phyloP scores from a whole-genome alignment of 2,797 vertebrate genomes.

The Novumbra hubbsi region DNA sequence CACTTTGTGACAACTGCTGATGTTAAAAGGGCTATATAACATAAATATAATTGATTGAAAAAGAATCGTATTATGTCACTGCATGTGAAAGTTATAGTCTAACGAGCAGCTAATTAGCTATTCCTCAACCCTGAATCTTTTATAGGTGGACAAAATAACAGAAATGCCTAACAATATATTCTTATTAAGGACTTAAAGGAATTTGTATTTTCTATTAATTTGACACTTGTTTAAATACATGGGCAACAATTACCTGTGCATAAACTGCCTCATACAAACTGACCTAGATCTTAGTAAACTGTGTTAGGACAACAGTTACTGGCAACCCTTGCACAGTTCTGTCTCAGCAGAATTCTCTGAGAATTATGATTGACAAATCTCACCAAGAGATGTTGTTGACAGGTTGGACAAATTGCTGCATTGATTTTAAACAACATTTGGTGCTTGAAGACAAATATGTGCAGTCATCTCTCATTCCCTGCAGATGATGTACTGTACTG shows the following conservation, averaged over 20 bases:
- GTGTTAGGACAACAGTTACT: neutral
- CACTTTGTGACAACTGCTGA: too few species aligned
- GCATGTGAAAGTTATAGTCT: constrained; percentile 7
- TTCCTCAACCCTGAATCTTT: constrained; percentile 17
- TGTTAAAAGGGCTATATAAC: neutral
- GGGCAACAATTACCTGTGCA: neutral
- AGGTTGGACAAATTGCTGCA: neutral
- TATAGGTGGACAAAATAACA: constrained; percentile 21
- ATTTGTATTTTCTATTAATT: too few species aligned
- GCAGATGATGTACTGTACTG: constrained; percentile 18
- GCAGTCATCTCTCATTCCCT: constrained; percentile 24
- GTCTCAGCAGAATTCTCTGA: neutral
- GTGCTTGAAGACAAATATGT: neutral
- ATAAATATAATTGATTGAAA: constrained; percentile 15
- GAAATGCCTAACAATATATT: too few species aligned
- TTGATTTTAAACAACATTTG: constrained; percentile 12
- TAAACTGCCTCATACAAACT: too few species aligned
- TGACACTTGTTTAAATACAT: neutral
- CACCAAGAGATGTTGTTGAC: neutral
- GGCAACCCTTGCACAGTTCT: neutral
- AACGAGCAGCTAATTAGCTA: constrained; percentile 8
- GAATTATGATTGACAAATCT: neutral
- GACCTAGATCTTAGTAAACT: neutral
- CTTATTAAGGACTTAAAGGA: neutral
- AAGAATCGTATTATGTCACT: constrained; percentile 19